These are phyloP conservation scores for Aphrocallistes beatrix DNA, from an alignment of 37 sponge, comb jelly and placozoan genomes.

Conservation along the genomic window DNA sequence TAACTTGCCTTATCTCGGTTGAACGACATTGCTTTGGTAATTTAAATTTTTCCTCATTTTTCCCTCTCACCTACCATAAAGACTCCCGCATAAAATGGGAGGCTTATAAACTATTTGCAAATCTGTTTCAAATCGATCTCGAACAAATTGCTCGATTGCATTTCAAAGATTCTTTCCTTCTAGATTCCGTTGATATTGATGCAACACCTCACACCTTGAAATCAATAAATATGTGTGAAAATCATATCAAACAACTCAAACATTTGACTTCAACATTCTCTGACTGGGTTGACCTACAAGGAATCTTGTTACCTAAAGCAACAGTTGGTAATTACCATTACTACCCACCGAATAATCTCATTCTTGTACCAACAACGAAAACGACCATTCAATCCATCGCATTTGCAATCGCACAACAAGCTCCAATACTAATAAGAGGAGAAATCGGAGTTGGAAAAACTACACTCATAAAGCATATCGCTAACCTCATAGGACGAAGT, in stretches of 20 bases:
- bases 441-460: constrained; percentile 28
- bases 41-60: neutral
- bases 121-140: neutral
- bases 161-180: neutral
- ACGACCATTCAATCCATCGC: neutral
- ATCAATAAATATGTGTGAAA: neutral
- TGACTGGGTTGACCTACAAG: neutral
- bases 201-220: neutral
- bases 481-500: neutral
- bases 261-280: neutral
- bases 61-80: neutral
- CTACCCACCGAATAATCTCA: neutral
- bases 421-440: constrained; percentile 23
- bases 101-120: neutral
- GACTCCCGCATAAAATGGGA: neutral
- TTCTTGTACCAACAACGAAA: neutral
- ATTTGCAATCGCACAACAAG: neutral
- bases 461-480: constrained; percentile 15
- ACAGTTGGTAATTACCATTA: neutral
- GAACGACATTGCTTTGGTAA: neutral
- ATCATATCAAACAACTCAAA: neutral
- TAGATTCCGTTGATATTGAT: neutral
- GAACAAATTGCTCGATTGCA: neutral
- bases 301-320: neutral
- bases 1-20: neutral